These are phyloP conservation scores for Phacellophora camtschatica DNA, from an alignment of 30 jellyfish, hydroid and myxozoan genomes.

Conservation along the genomic window DNA sequence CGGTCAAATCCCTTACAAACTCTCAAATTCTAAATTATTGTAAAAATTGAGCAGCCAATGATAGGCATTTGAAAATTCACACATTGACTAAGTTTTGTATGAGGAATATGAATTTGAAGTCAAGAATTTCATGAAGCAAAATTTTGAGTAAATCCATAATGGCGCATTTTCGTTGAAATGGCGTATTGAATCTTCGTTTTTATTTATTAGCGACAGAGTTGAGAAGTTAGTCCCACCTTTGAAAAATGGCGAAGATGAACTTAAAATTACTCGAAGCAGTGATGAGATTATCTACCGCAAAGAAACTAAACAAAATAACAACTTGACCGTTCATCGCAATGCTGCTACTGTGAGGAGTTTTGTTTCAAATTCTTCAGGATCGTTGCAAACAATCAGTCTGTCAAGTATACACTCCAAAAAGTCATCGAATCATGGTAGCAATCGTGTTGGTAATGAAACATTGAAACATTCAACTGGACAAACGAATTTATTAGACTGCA, in stretches of 20 bases:
- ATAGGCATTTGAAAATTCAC: too few species aligned
- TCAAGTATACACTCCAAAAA: neutral
- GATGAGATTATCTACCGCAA: neutral
- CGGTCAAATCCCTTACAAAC: too few species aligned
- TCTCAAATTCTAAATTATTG: too few species aligned
- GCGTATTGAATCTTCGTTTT: neutral
- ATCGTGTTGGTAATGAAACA: neutral
- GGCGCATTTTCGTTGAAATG: too few species aligned
- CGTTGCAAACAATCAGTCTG: neutral
- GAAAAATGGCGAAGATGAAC: neutral
- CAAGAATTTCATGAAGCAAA: too few species aligned
- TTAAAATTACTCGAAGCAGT: neutral
- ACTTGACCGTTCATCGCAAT: neutral
- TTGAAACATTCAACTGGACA: constrained; percentile 49
- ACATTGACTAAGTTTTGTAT: too few species aligned
- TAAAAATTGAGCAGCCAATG: too few species aligned
- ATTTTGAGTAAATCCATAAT: too few species aligned
- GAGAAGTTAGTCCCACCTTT: constrained; percentile 1
- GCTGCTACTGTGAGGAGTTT: neutral
- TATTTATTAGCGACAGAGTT: neutral
- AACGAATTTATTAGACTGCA: constrained; percentile 33
- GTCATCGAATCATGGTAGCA: neutral
- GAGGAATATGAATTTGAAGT: too few species aligned
- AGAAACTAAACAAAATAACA: neutral
- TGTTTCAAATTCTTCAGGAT: neutral